phyloP scores from a whole-genome alignment of 2,888 invertebrate species.

The Oxyscelio sp. region DNA sequence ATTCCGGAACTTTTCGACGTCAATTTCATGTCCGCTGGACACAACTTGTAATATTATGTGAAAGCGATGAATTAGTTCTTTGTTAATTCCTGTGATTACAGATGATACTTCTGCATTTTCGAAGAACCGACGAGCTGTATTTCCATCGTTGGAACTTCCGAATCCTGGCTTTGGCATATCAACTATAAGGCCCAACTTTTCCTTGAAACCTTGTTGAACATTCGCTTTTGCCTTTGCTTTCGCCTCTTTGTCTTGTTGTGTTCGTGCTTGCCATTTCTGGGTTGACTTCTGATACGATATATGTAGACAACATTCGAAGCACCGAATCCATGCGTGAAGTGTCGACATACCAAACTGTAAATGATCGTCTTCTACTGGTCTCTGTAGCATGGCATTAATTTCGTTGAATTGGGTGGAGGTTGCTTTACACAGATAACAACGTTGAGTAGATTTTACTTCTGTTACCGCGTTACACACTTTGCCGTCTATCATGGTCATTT shows the following conservation, averaged over 20 bases:
- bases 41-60: constrained; percentile 37
- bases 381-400: constrained; percentile 23
- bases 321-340: too few relatives aligned
- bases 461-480: constrained; percentile 67
- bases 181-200: constrained; percentile 32
- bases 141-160: constrained; percentile 53
- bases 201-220: constrained; percentile 42
- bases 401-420: constrained; percentile 29
- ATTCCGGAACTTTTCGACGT: constrained; percentile 19
- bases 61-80: too few relatives aligned
- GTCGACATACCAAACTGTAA: constrained; percentile 13
- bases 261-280: constrained; percentile 48
- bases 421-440: constrained; percentile 34
- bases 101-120: constrained; percentile 23
- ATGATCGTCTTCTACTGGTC: neutral
- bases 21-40: constrained; percentile 11
- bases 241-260: constrained; percentile 23
- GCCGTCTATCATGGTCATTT: too few relatives aligned
- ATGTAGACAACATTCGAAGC: too few relatives aligned
- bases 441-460: constrained; percentile 12
- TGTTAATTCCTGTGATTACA: constrained; percentile 19
- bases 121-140: constrained; percentile 44
- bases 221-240: constrained; percentile 1
- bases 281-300: constrained; percentile 5
- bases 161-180: constrained; percentile 52